These are phyloP conservation scores for Aporophyla lueneburgensis DNA, from an alignment of 2,888 invertebrate genomes.

Conservation along the genomic window DNA sequence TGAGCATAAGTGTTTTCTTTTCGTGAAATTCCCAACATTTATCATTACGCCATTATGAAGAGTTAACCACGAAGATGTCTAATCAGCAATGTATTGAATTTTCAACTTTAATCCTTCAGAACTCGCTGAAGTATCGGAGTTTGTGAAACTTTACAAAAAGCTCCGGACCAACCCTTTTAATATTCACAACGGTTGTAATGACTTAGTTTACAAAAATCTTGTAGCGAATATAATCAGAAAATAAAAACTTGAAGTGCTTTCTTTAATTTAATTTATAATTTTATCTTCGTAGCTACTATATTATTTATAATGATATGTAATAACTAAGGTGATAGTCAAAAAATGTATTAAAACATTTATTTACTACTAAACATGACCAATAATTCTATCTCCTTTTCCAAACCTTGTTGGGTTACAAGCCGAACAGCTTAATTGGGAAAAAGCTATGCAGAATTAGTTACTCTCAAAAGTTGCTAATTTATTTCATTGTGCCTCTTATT, in stretches of 20 bases:
- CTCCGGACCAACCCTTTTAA: constrained; percentile 45
- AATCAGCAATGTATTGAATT: constrained; percentile 58
- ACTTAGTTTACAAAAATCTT: constrained; percentile 43
- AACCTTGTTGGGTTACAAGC: no score
- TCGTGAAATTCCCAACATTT: background rate
- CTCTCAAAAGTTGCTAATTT: no score
- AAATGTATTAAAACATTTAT: no score
- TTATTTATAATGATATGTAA: background rate
- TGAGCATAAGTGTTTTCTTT: background rate
- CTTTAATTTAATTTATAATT: background rate
- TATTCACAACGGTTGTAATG: constrained; percentile 52
- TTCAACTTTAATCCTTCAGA: constrained; percentile 47
- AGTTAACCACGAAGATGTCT: constrained; percentile 32
- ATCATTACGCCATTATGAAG: constrained; percentile 8
- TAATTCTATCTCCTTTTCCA: no score
- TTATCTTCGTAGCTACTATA: background rate
- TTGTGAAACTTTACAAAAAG: constrained; percentile 42
- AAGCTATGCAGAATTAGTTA: no score
- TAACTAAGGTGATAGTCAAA: no score
- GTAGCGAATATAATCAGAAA: constrained; percentile 7
- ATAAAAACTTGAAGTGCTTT: background rate
- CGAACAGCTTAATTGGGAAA: no score
- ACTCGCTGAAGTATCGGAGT: constrained; percentile 29
- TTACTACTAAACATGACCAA: no score
- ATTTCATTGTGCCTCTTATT: no score